Evolutionary conservation across 2,888 invertebrate genomes (phyloP).

Genomic region (Hypercompe scribonia): DNA sequence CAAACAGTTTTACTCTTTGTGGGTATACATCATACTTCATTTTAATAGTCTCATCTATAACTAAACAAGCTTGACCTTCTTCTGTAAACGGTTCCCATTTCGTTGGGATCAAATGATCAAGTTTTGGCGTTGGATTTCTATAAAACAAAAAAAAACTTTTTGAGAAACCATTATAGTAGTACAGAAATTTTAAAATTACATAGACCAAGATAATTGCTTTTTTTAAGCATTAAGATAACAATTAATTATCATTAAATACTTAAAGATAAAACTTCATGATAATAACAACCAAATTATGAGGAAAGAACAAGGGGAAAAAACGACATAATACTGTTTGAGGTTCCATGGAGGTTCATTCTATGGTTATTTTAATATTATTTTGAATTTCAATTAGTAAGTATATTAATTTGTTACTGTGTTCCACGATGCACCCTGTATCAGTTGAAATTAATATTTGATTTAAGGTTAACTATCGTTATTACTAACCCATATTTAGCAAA

Average conservation of each 20-base stretch:
- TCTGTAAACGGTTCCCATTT: slow-evolving; percentile 73
- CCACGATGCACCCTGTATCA: background rate
- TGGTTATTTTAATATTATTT: background rate
- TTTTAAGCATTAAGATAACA: background rate
- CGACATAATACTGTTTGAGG: background rate
- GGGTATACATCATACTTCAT: slow-evolving; percentile 71
- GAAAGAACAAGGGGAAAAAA: background rate
- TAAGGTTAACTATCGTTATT: background rate
- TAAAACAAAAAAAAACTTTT: slow-evolving; percentile 41
- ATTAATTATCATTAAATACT: background rate
- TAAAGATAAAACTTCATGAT: no score
- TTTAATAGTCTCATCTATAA: slow-evolving; percentile 68
- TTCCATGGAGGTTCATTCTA: background rate
- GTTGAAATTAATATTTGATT: background rate
- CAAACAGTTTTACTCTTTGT: slow-evolving; percentile 67
- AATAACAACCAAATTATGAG: background rate
- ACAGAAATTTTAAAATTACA: background rate
- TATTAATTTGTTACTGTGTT: background rate
- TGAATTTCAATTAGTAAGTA: background rate
- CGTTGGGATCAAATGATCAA: slow-evolving; percentile 59
- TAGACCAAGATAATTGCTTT: no score
- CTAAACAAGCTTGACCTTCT: slow-evolving; percentile 60
- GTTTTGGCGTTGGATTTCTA: slow-evolving; percentile 77
- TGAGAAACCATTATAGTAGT: background rate
- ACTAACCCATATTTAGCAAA: slow-evolving; percentile 87